These are phyloP conservation scores for Lipophrys pholis DNA, from an alignment of 2,113 vertebrate genomes.

Conservation along the genomic window DNA sequence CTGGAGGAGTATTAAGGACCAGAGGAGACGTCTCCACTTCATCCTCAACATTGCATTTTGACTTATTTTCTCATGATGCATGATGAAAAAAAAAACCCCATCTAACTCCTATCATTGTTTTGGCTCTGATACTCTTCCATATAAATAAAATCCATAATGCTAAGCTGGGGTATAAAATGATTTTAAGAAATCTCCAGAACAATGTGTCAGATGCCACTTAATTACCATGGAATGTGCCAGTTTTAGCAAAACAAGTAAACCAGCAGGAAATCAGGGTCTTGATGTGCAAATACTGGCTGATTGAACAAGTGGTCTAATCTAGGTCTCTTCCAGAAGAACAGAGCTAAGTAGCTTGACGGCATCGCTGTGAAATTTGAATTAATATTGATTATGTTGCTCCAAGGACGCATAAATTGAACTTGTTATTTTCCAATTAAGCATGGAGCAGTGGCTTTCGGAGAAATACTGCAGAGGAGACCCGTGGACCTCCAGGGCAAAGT, in stretches of 20 bases:
- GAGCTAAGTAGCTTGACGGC: constrained; percentile 56
- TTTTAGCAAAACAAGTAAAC: constrained; percentile 60
- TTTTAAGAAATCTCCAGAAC: constrained; percentile 36
- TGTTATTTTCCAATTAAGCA: constrained; percentile 77
- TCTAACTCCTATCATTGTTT: no score
- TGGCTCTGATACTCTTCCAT: not conserved
- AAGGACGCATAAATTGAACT: constrained; percentile 74
- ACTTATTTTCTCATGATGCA: no score
- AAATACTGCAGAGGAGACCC: constrained; percentile 38
- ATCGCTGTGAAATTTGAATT: constrained; percentile 78
- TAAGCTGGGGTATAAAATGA: constrained; percentile 7
- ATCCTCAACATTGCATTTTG: no score
- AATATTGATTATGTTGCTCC: constrained; percentile 78
- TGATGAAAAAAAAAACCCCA: no score
- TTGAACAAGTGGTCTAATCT: constrained; percentile 72
- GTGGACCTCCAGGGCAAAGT: constrained; percentile 46
- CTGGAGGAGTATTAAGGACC: no score
- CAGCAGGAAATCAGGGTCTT: constrained; percentile 52
- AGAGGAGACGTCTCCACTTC: no score
- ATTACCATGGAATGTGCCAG: constrained; percentile 64
- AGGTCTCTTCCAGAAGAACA: constrained; percentile 59
- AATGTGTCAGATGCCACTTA: constrained; percentile 51
- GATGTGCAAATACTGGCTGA: constrained; percentile 59
- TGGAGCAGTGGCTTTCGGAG: constrained; percentile 54
- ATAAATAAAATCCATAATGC: constrained; percentile 28